Conservation (phyloP, 2,797 vertebrate species). For the Pseudochirops cupreus region DNA sequence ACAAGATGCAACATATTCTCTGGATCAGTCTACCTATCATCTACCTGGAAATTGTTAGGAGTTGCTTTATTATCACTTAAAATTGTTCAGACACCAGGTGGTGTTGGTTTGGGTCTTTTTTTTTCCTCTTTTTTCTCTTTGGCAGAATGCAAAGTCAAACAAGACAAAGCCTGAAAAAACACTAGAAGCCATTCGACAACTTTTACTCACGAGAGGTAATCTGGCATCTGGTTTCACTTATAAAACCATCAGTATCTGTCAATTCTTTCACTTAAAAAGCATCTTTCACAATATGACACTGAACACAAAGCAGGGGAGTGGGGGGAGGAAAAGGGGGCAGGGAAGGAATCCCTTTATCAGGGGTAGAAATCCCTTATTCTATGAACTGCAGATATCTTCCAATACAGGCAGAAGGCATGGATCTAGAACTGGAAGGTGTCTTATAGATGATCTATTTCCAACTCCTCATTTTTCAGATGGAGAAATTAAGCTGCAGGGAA, state of each 20-base stretch:
- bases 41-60: neutral
- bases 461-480: neutral
- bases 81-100: neutral
- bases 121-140: neutral
- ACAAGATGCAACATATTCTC: neutral
- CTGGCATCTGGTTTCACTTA: constrained; percentile 55
- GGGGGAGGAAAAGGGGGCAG: neutral
- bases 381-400: constrained; percentile 40
- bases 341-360: neutral
- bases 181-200: constrained; percentile 20
- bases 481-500: neutral
- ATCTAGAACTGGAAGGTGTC: neutral
- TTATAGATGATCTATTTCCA: neutral
- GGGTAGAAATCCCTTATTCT: constrained; percentile 43
- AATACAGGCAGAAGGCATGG: neutral
- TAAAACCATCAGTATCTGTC: constrained; percentile 47
- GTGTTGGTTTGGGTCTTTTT: neutral
- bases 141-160: constrained; percentile 12
- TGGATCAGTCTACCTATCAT: neutral
- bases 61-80: neutral
- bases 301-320: constrained; percentile 33
- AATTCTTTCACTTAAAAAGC: constrained; percentile 56
- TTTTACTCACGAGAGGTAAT: constrained; percentile 32
- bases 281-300: constrained; percentile 24
- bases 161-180: constrained; percentile 37